phyloP scores from a whole-genome alignment of 1,140 invertebrate genomes.

The Phymorhynchus buccinoides region DNA sequence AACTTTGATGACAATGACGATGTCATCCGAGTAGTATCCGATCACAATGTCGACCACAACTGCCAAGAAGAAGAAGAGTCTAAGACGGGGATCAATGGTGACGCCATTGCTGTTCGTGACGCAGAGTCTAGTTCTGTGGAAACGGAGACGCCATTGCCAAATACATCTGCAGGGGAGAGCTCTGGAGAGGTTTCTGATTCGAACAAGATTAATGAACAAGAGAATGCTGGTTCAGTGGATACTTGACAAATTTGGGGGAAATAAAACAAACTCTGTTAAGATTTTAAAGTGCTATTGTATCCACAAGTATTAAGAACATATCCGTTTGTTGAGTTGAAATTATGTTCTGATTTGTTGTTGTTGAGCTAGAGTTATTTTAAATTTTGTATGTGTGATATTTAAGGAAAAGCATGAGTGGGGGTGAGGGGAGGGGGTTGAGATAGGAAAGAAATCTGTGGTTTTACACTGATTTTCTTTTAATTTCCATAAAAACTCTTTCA shows the following conservation, averaged over 20 bases:
- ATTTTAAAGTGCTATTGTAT: too few relatives aligned
- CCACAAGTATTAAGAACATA: too few relatives aligned
- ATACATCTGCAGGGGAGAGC: neutral
- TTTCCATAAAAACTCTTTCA: too few relatives aligned
- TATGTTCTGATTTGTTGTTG: too few relatives aligned
- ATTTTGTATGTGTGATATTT: too few relatives aligned
- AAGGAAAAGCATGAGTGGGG: too few relatives aligned
- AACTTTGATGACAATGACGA: neutral
- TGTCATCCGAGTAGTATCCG: neutral
- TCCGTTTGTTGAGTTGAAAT: too few relatives aligned
- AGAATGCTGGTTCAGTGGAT: neutral
- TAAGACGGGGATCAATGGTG: neutral
- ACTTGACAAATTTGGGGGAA: neutral
- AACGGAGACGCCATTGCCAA: neutral
- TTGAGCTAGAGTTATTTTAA: too few relatives aligned
- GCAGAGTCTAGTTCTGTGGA: neutral
- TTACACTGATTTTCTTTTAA: too few relatives aligned
- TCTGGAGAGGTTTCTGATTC: neutral
- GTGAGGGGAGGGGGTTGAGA: too few relatives aligned
- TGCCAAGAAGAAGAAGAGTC: neutral
- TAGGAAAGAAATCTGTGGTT: too few relatives aligned
- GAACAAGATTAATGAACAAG: neutral
- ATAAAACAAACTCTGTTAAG: too few relatives aligned
- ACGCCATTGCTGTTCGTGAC: neutral
- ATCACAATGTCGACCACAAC: neutral